A percentile compares a stretch with the other conserved stretches of the same genome.
Evolutionary conservation across 2,888 invertebrate genomes (phyloP).

Genomic region (Tenthredo livida): DNA sequence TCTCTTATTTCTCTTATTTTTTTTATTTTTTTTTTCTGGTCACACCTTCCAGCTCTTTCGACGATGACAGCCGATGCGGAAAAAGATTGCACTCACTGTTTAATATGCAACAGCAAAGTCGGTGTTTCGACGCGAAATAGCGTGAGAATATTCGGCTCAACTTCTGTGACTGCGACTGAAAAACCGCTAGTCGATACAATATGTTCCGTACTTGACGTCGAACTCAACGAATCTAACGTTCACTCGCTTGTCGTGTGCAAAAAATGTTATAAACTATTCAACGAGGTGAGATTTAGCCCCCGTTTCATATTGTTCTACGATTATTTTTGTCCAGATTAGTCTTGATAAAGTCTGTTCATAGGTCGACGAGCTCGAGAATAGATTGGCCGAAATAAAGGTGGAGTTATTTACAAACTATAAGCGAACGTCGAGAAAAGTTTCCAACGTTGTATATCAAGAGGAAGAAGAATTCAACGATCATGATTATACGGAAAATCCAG

Average conservation of each 20-base stretch:
- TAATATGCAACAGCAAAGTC: slow-evolving; percentile 82
- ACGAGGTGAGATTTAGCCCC: slow-evolving; percentile 77
- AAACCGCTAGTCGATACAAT: slow-evolving; percentile 77
- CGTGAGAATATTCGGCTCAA: slow-evolving; percentile 79
- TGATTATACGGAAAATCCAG: slow-evolving; percentile 72
- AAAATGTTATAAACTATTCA: slow-evolving; percentile 83
- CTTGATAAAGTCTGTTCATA: slow-evolving; percentile 56
- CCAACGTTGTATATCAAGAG: slow-evolving; percentile 60
- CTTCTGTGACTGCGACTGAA: slow-evolving; percentile 70
- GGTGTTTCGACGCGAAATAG: slow-evolving; percentile 80
- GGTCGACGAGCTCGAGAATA: slow-evolving; percentile 81
- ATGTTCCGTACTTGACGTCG: slow-evolving; percentile 78
- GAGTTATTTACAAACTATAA: slow-evolving; percentile 80
- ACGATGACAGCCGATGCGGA: slow-evolving; percentile 73
- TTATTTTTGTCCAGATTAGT: background rate
- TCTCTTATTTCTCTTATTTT: background rate
- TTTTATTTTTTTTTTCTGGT: background rate
- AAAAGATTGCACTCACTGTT: slow-evolving; percentile 78
- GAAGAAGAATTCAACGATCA: slow-evolving; percentile 75
- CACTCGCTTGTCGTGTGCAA: slow-evolving; percentile 83
- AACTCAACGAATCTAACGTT: slow-evolving; percentile 79
- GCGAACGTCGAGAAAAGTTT: slow-evolving; percentile 73
- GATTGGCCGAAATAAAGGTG: slow-evolving; percentile 79
- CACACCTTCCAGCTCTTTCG: slow-evolving; percentile 44
- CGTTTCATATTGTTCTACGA: background rate